Evolutionary conservation across 2,797 vertebrate species (phyloP), one percentile per base, ranked within the genome.

Genomic region (Dryobates pubescens): DNA sequence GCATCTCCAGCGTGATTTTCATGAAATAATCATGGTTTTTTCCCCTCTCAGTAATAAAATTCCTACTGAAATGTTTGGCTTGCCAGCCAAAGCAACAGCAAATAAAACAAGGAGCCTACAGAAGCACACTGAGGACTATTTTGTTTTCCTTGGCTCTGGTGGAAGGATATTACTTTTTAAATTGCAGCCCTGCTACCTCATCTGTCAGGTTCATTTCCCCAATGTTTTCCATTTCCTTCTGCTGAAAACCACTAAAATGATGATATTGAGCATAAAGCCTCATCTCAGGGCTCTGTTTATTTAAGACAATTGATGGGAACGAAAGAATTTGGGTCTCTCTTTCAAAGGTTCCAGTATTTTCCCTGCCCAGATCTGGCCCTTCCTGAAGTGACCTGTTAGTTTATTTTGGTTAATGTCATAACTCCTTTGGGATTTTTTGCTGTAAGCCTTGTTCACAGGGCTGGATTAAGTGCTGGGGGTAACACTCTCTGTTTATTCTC

Each of bases 11-110:
- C 0, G 2, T 86, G 88, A 95, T 91, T 75, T 95, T 93, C 34
- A 93, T 80, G 76, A 93, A 96, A 94, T 91, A 96, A 96, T 92
- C 34, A 68, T 89, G 77, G 63, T 97, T 92, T 96, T 95, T 94
- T 76, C 80, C 79, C 80, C 83, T 91, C 57, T 91, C 57, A 63
- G 85, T 74, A 90, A 82, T 94, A 96, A 96, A 94, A 95, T 87
- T 94, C 6, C 93, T 92, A 63, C 83, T 95, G 88, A 96, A 95
- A 95, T 94, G 95, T 91, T 94, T 94, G 76, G 61, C 41, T 95
- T 92, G 91, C 94, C 92, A 94, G 82, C 91, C 90, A 94, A 95
- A 96, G 95, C 93, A 96, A 82, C 70, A 94, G 85, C 92, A 92
- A 95, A 89, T 86, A 96, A 96, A 96, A 94, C 80, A 88, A 90